Percentiles rank a stretch among this genome's conserved stretches.
Evolutionary conservation across 2,113 vertebrate genomes (phyloP).

Genomic region (Muntiacus muntjak): DNA sequence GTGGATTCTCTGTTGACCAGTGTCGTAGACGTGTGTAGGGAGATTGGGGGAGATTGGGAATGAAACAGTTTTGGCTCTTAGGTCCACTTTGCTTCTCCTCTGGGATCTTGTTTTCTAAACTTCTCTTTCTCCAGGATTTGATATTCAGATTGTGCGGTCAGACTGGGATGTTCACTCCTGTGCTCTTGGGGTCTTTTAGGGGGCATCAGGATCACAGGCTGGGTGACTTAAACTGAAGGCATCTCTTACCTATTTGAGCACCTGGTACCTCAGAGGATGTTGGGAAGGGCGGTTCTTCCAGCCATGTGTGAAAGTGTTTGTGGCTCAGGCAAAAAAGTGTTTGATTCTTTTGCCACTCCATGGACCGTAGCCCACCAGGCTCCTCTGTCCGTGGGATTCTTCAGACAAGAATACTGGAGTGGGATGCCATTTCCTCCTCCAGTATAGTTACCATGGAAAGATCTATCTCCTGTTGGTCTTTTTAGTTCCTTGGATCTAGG

Average conservation of each 20-base stretch:
- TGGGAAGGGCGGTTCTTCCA: not conserved
- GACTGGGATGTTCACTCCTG: not conserved
- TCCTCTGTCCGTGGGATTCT: not conserved
- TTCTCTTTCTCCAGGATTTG: conserved; percentile 22
- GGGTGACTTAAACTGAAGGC: not conserved
- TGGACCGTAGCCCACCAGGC: not conserved
- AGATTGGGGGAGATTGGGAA: not conserved
- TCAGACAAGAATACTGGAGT: not conserved
- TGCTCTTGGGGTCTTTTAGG: not conserved
- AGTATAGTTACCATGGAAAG: not conserved
- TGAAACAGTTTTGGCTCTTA: not conserved
- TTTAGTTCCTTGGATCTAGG: not conserved
- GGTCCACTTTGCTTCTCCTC: not conserved
- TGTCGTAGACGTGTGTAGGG: not conserved
- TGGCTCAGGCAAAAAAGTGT: not conserved
- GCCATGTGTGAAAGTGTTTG: not conserved
- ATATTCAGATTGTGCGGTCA: not conserved
- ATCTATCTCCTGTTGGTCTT: not conserved
- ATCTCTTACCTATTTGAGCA: no score
- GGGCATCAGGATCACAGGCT: not conserved
- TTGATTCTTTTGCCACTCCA: accelerated
- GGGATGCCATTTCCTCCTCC: not conserved
- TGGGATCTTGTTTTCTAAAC: conserved; percentile 11
- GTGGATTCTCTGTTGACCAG: not conserved
- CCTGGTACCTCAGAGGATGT: not conserved